Conservation (phyloP, 1,140 invertebrate species). For the Drosophila ananassae region DNA sequence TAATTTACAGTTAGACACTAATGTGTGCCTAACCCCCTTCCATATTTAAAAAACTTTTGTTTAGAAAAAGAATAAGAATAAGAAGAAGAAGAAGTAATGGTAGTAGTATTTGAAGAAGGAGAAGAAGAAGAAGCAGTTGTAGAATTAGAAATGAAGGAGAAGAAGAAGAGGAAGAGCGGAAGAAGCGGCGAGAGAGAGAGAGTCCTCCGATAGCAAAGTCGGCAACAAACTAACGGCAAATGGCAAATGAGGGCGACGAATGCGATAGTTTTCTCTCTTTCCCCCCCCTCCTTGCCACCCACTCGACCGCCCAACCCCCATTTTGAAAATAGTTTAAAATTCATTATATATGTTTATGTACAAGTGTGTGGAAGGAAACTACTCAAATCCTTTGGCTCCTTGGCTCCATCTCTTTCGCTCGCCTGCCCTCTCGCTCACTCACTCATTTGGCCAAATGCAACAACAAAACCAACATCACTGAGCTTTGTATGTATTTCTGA, state of each 20-base stretch:
- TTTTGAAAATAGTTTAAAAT: constrained; percentile 72
- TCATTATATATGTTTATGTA: constrained; percentile 58
- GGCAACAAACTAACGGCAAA: constrained; percentile 49
- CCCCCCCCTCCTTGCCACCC: no score
- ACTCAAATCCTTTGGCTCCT: constrained; percentile 15
- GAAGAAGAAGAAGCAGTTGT: not conserved
- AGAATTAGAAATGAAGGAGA: not conserved
- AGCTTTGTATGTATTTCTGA: constrained; percentile 59
- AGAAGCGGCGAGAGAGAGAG: constrained; percentile 20
- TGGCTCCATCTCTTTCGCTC: not conserved
- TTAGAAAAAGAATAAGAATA: constrained; percentile 10
- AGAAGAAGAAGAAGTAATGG: not conserved
- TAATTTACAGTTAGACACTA: constrained; percentile 38
- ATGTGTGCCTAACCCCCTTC: constrained; percentile 9
- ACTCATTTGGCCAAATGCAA: constrained; percentile 6
- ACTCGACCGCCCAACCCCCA: not conserved
- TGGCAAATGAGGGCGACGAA: constrained; percentile 30
- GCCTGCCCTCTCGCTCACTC: constrained; percentile 4
- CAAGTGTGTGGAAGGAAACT: constrained; percentile 23
- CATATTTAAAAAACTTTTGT: constrained; percentile 36
- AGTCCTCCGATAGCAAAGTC: constrained; percentile 29
- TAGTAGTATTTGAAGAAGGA: constrained; percentile 3
- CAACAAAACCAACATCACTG: constrained; percentile 7
- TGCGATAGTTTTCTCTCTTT: constrained; percentile 60
- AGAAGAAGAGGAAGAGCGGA: not conserved